These are phyloP conservation scores for Sacculina carcini DNA, from an alignment of 2,888 invertebrate species.

Conservation along the genomic window DNA sequence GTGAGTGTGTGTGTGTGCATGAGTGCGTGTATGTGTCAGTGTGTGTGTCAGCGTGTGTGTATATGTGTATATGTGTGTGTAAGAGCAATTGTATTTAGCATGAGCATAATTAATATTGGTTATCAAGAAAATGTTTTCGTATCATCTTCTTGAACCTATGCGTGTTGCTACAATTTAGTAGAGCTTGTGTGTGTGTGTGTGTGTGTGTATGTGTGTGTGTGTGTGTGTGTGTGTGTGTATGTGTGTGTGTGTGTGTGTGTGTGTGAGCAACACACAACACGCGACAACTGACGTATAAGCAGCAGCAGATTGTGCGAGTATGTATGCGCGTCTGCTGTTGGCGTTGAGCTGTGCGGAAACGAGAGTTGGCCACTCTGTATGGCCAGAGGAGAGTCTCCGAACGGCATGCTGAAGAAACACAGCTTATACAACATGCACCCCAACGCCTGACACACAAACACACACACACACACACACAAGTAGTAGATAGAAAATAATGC, in stretches of 20 bases:
- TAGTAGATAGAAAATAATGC: too few relatives aligned
- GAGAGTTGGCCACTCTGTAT: conserved; percentile 67
- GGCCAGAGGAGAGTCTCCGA: conserved; percentile 72
- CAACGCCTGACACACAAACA: too few relatives aligned
- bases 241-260: conserved; percentile 39
- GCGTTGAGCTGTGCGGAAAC: conserved; percentile 51
- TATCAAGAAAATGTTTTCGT: too few relatives aligned
- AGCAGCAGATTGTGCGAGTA: conserved; percentile 31
- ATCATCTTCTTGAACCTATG: too few relatives aligned
- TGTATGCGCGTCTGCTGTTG: too few relatives aligned
- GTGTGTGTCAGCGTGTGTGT: conserved; percentile 11
- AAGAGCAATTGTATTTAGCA: too few relatives aligned
- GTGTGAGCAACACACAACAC: conserved; percentile 16
- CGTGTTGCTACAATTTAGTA: too few relatives aligned
- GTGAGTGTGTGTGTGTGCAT: conserved; percentile 59
- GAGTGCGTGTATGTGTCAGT: conserved; percentile 32
- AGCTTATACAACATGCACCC: conserved; percentile 68
- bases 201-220: conserved; percentile 30
- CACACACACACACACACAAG: too few relatives aligned
- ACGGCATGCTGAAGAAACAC: conserved; percentile 65
- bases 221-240: conserved; percentile 57
- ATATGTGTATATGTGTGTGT: too few relatives aligned
- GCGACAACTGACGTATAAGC: conserved; percentile 34
- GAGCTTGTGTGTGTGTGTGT: background rate
- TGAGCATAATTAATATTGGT: too few relatives aligned